Evolutionary conservation across 23 tunicate species (phyloP).

Genomic region (Styela clava): DNA sequence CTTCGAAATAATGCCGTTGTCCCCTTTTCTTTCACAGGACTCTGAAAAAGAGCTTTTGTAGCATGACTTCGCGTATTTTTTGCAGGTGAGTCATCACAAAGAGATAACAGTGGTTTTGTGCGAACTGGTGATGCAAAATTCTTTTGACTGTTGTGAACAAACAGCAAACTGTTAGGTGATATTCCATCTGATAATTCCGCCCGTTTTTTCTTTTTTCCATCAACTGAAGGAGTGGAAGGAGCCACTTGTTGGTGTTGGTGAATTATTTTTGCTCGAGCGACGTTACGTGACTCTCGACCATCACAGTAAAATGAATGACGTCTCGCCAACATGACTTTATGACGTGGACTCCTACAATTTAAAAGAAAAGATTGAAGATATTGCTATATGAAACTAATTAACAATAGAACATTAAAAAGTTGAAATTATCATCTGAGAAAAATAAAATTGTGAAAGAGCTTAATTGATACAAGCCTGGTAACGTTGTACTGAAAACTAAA

Average conservation of each 20-base stretch:
- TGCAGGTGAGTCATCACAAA: conserved; percentile 3
- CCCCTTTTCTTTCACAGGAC: neutral
- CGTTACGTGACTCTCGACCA: conserved; percentile 52
- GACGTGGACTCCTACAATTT: conserved; percentile 71
- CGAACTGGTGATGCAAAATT: neutral
- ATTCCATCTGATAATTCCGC: neutral
- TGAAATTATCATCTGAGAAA: too few species aligned
- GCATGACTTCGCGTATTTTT: conserved; percentile 11
- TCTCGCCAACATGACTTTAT: conserved; percentile 65
- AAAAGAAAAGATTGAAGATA: neutral
- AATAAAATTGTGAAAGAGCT: too few species aligned
- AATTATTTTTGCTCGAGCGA: conserved; percentile 65
- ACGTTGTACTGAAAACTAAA: too few species aligned
- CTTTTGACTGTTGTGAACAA: neutral
- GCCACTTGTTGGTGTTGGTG: conserved; percentile 77
- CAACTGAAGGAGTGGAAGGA: conserved; percentile 51
- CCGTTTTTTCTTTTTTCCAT: neutral
- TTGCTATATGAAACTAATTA: neutral
- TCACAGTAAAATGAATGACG: conserved; percentile 81
- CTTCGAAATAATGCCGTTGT: neutral
- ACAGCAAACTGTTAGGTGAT: neutral
- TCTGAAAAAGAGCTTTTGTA: conserved; percentile 8
- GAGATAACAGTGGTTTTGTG: neutral
- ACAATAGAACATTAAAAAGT: too few species aligned
- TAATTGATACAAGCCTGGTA: too few species aligned